A percentile compares a stretch with the other conserved stretches of the same genome.
Conservation (phyloP, 23 tunicate genomes). For the Styela clava region DNA sequence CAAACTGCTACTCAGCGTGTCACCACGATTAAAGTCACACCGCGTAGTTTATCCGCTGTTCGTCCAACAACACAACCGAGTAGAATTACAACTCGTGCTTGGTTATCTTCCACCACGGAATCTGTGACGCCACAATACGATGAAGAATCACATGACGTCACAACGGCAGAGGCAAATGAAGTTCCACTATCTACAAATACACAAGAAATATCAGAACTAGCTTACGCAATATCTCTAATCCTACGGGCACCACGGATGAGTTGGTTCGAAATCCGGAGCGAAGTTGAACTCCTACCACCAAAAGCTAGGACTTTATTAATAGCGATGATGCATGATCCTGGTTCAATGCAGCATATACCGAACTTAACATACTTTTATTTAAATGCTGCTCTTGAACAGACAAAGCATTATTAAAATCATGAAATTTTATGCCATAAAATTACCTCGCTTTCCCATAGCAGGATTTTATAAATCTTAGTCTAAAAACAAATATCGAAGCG, state of each 20-base stretch:
- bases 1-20: not conserved
- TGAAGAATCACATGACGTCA: not conserved
- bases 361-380: not conserved
- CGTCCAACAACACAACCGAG: not conserved
- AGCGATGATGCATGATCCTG: not conserved
- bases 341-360: not conserved
- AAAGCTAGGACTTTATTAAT: conserved; percentile 1
- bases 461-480: too few relatives aligned
- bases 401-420: too few relatives aligned
- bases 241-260: not conserved
- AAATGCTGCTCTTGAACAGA: conserved; percentile 8
- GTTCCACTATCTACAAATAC: not conserved
- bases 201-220: not conserved
- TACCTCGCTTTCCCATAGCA: too few relatives aligned
- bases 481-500: too few relatives aligned
- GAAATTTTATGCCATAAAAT: too few relatives aligned
- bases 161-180: not conserved
- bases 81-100: not conserved
- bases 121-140: not conserved
- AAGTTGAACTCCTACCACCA: conserved; percentile 1
- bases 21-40: not conserved
- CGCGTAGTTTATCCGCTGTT: not conserved
- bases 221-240: conserved; percentile 1
- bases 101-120: not conserved
- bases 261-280: not conserved